Conservation (phyloP, 2,888 invertebrate genomes). For the Axea sp. region DNA sequence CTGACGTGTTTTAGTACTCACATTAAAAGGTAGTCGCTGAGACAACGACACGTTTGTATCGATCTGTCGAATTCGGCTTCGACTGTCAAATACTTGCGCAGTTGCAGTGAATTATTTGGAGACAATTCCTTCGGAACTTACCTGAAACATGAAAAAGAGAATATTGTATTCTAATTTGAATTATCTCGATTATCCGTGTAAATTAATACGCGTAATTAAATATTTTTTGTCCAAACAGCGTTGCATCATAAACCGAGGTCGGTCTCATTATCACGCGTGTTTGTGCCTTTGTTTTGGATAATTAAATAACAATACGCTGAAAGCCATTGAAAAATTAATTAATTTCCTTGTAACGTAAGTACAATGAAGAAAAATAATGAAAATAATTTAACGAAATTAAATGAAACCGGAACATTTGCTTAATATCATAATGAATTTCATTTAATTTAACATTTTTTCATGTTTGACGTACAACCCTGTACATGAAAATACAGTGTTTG, state of each 20-base stretch:
- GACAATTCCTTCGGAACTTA: constrained; percentile 63
- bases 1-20: constrained; percentile 52
- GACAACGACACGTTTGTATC: constrained; percentile 31
- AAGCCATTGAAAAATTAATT: too few species aligned
- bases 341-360: constrained; percentile 7
- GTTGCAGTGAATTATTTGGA: constrained; percentile 6
- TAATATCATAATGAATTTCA: constrained; percentile 17
- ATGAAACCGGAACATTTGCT: constrained; percentile 20
- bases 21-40: constrained; percentile 45
- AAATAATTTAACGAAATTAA: constrained; percentile 28
- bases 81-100: constrained; percentile 34
- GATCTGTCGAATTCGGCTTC: constrained; percentile 40
- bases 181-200: too few species aligned
- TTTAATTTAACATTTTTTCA: constrained; percentile 19
- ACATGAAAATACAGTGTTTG: constrained; percentile 29
- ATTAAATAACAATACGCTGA: too few species aligned
- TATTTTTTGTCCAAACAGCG: too few species aligned
- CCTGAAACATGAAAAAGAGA: constrained; percentile 68
- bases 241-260: too few species aligned
- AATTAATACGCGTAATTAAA: too few species aligned
- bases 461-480: constrained; percentile 7
- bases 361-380: constrained; percentile 17
- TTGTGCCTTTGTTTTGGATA: too few species aligned
- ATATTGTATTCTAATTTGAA: too few species aligned
- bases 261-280: too few species aligned